Evolutionary conservation across 2,888 invertebrate species (phyloP).

Genomic region (Papilio gigon): DNA sequence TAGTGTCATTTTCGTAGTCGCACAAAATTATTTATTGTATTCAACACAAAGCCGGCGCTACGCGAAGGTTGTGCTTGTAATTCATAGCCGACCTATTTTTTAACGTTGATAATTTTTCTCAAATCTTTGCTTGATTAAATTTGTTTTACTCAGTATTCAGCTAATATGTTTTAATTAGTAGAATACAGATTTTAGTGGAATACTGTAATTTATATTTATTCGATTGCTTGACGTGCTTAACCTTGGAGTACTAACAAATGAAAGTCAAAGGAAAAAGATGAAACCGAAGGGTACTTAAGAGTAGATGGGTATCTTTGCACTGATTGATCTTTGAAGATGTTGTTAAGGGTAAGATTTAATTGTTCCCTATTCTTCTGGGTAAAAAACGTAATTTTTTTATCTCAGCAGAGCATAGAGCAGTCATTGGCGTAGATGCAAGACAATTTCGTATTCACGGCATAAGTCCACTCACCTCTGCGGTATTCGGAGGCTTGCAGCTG

Average conservation of each 20-base stretch:
- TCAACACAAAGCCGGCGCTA: neutral
- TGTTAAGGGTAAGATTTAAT: neutral
- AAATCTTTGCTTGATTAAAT: neutral
- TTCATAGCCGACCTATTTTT: constrained; percentile 13
- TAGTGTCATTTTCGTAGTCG: neutral
- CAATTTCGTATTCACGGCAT: constrained; percentile 44
- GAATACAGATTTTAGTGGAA: too few relatives aligned
- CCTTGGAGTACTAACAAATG: too few relatives aligned
- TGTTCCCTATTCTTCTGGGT: neutral
- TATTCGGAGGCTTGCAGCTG: constrained; percentile 75
- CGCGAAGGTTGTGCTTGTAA: neutral
- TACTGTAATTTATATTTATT: too few relatives aligned
- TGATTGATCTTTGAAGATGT: neutral
- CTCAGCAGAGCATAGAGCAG: constrained; percentile 44
- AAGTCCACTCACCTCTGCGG: constrained; percentile 75
- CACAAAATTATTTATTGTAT: neutral
- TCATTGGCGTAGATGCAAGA: constrained; percentile 39
- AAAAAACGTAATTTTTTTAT: neutral
- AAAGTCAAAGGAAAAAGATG: too few relatives aligned
- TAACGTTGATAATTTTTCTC: neutral
- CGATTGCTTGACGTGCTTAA: too few relatives aligned
- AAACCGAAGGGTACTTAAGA: too few relatives aligned
- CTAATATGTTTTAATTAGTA: neutral
- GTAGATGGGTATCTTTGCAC: neutral
- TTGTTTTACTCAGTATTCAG: neutral